phyloP scores from a whole-genome alignment of 2,797 vertebrate genomes.

The Myripristis jacobus region DNA sequence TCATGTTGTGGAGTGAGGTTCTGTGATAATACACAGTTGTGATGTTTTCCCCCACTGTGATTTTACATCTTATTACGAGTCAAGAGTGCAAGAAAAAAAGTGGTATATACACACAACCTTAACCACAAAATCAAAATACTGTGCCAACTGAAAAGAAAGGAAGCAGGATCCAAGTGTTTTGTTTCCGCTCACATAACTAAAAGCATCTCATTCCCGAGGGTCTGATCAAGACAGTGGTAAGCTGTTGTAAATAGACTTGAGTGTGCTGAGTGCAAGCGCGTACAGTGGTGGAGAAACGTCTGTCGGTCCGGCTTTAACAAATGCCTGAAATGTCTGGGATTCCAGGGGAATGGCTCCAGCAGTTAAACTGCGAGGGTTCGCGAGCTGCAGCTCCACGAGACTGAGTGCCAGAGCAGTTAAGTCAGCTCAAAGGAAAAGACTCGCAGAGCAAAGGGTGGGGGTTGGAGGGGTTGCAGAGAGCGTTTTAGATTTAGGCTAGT shows the following conservation, averaged over 20 bases:
- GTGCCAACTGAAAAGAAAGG: conserved; percentile 11
- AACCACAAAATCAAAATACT: not conserved
- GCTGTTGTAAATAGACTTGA: conserved; percentile 48
- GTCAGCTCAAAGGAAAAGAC: conserved; percentile 72
- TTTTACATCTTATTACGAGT: not conserved
- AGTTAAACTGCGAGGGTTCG: conserved; percentile 71
- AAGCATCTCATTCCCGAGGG: conserved; percentile 19
- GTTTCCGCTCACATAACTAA: not conserved
- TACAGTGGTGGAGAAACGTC: conserved; percentile 68
- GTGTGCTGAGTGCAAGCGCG: conserved; percentile 38
- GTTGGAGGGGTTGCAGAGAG: conserved; percentile 21
- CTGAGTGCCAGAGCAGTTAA: conserved; percentile 77
- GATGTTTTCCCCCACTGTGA: conserved; percentile 18
- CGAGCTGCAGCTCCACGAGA: conserved; percentile 73
- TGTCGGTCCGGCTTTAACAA: conserved; percentile 77
- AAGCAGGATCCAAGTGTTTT: conserved; percentile 4
- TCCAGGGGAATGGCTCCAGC: conserved; percentile 80
- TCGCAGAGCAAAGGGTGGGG: conserved; percentile 1
- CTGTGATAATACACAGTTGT: conserved; percentile 20
- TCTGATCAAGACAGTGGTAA: conserved; percentile 47
- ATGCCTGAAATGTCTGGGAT: conserved; percentile 84
- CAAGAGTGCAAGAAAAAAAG: not conserved
- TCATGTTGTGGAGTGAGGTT: conserved; percentile 9
- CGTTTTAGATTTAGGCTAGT: conserved; percentile 49
- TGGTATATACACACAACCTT: not conserved